Evolutionary conservation across 2,888 invertebrate species (phyloP).

Genomic region (Cheilosia impressa): DNA sequence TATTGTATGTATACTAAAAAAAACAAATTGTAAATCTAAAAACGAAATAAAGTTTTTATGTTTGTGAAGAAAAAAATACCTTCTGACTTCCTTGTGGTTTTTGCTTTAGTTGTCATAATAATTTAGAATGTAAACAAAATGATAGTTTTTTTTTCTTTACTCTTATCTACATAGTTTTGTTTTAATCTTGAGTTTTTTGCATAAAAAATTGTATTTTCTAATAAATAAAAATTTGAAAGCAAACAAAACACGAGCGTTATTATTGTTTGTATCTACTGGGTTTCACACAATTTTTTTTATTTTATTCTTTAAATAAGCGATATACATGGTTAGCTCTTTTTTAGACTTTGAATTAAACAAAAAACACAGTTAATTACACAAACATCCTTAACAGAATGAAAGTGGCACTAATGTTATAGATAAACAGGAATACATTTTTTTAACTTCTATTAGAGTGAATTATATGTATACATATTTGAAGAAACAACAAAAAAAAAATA

Average conservation of each 20-base stretch:
- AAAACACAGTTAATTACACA: constrained; percentile 26
- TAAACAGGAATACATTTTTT: constrained; percentile 38
- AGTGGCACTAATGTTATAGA: constrained; percentile 17
- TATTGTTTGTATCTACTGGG: constrained; percentile 49
- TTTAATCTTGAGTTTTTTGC: constrained; percentile 24
- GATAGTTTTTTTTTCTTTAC: constrained; percentile 33
- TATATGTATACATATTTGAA: constrained; percentile 61
- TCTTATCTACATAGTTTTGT: constrained; percentile 5
- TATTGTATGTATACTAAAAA: constrained; percentile 43
- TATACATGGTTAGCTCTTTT: constrained; percentile 27
- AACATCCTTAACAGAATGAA: constrained; percentile 40
- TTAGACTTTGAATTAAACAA: constrained; percentile 24
- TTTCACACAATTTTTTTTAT: constrained; percentile 40
- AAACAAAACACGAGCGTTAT: constrained; percentile 18
- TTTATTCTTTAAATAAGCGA: constrained; percentile 29
- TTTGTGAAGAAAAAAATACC: constrained; percentile 6
- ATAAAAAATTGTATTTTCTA: constrained; percentile 17
- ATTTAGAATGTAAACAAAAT: constrained; percentile 40
- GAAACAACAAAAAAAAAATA: constrained; percentile 61
- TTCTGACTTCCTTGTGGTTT: constrained; percentile 65
- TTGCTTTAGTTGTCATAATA: constrained; percentile 61
- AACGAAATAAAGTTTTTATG: constrained; percentile 14
- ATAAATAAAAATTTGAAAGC: constrained; percentile 25
- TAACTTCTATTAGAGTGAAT: constrained; percentile 65
- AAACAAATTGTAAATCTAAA: constrained; percentile 41